These are phyloP conservation scores for Mystacornis crossleyi DNA, from an alignment of 2,113 vertebrate species.

Conservation along the genomic window DNA sequence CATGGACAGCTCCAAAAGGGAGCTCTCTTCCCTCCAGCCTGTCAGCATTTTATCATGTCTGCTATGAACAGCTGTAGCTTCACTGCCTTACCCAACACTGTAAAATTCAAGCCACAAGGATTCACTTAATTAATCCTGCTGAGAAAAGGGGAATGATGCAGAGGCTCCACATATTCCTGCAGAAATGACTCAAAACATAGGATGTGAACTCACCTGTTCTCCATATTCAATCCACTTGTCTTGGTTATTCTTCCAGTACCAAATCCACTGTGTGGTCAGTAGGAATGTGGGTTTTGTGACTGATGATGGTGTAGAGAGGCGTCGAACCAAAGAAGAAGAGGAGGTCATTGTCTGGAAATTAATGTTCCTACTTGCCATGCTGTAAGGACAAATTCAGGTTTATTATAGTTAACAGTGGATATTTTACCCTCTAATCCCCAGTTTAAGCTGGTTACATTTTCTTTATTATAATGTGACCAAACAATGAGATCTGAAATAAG, in stretches of 20 bases:
- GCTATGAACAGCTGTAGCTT: background rate
- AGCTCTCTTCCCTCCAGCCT: background rate
- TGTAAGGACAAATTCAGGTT: conserved; percentile 3
- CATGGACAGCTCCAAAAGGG: background rate
- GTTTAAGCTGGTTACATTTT: background rate
- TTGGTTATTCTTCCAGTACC: conserved; percentile 83
- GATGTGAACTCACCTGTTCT: conserved; percentile 65
- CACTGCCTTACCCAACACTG: background rate
- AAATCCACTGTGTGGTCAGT: conserved; percentile 87
- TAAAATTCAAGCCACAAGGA: background rate
- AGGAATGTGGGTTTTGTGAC: conserved; percentile 77
- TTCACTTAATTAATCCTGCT: background rate
- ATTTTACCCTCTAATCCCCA: background rate
- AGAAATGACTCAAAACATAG: background rate
- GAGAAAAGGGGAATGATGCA: background rate
- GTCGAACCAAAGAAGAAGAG: conserved; percentile 58
- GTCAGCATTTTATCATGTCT: background rate
- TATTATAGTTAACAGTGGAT: background rate
- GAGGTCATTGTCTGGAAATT: conserved; percentile 80
- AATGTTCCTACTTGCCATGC: conserved; percentile 15
- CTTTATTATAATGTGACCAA: background rate
- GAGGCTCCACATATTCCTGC: background rate
- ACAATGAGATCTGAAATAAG: background rate
- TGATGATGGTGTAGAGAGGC: conserved; percentile 83
- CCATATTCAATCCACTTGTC: conserved; percentile 82